A percentile compares a stretch with the other conserved stretches of the same genome.
Evolutionary conservation across 1,140 invertebrate species (phyloP).

Genomic region (Orchestia grillus): DNA sequence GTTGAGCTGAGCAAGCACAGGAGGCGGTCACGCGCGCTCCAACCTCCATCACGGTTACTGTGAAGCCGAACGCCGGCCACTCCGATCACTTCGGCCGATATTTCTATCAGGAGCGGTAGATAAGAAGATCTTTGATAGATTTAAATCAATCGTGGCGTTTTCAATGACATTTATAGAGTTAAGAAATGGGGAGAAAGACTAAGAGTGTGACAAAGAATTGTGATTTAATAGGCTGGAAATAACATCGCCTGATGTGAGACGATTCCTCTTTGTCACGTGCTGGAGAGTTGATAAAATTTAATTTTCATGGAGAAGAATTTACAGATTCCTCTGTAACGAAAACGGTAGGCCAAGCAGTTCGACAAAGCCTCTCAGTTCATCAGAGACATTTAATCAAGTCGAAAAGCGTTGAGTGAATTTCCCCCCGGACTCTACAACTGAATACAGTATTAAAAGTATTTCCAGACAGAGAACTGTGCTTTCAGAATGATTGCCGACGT

Average conservation of each 20-base stretch:
- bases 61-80: background rate
- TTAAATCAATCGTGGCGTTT: background rate
- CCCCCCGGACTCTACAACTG: background rate
- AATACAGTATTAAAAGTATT: background rate
- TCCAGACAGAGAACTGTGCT: too few species aligned
- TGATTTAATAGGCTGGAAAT: background rate
- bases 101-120: background rate
- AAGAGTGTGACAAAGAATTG: background rate
- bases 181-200: background rate
- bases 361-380: background rate
- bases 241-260: background rate
- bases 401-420: background rate
- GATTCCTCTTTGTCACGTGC: background rate
- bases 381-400: background rate
- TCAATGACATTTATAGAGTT: background rate
- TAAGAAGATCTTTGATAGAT: background rate
- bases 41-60: background rate
- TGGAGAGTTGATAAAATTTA: background rate
- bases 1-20: constrained; percentile 38
- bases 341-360: background rate
- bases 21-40: background rate
- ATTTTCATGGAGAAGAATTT: background rate
- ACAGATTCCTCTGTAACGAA: background rate
- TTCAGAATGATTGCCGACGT: background rate
- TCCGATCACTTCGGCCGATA: background rate